Evolutionary conservation across 1,140 invertebrate genomes (phyloP), one percentile per base, ranked within the genome.

Genomic region (Archivesica marissinica): DNA sequence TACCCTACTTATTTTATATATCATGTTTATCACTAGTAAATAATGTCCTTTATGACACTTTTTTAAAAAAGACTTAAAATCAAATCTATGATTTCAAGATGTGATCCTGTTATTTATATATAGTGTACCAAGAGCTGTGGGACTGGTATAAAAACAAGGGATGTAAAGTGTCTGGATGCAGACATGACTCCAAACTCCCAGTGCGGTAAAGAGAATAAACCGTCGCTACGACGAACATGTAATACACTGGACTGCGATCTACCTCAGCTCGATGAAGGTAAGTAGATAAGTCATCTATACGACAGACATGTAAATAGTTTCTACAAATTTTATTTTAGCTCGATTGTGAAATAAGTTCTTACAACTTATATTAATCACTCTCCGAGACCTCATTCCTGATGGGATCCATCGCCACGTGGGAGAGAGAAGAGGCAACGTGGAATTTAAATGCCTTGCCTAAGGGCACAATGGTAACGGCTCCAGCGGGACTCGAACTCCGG

Each of bases 101-200:
- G 23, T 50, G 66, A 9, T 52, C 56, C 15, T 20, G n/a, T 54
- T 25, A 7, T 50, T 7, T 59, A 59, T 77, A n/a, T 38, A 2
- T 93, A 96, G 91, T 97, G 97, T 90, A 96, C 95, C 13, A 94
- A 94, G 1, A 91, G 93, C 0, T 96, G 96, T 86, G 96, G 96
- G 3, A 92, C 95, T 50, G 96, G 96, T 0, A 93, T 95, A 20
- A 95, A 96, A 83, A 94, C 90, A 9, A 72, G 95, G 95, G 87
- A 95, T 33, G 93, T 96, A 0, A 95, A 95, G 81, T 97, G 96
- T 89, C 91, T 96, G 25, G 94, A 89, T 59, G 23, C 52, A 1
- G 64, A 81, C 1, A 85, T 88, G 35, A 47, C 76, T 15, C 79
- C 83, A 0, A 89, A 85, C 79, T 54, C 85, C 13, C 33, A 79